Percentiles rank a stretch among this genome's conserved stretches.
phyloP scores from a whole-genome alignment of 1,140 invertebrate species.

The Ceratitis capitata region DNA sequence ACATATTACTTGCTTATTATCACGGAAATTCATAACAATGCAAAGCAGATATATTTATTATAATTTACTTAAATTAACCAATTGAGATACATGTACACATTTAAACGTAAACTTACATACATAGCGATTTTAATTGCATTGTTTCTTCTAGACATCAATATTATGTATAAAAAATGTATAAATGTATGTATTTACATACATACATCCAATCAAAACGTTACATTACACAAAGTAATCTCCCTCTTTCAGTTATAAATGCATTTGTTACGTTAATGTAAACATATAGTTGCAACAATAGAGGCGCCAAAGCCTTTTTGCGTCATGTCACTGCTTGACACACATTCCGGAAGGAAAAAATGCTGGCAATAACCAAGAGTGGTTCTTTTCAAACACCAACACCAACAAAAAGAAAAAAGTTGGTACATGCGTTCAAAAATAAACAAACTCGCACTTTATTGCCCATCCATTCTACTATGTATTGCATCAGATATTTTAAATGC shows the following conservation, averaged over 20 bases:
- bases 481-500: background rate
- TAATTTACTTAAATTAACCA: too few species aligned
- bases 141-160: too few species aligned
- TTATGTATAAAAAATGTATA: too few species aligned
- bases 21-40: too few species aligned
- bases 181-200: too few species aligned
- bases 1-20: too few species aligned
- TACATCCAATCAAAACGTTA: too few species aligned
- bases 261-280: background rate
- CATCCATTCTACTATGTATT: background rate
- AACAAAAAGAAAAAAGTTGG: too few species aligned
- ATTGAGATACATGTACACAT: too few species aligned
- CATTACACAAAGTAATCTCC: background rate
- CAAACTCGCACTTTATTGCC: background rate
- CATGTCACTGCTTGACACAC: constrained; percentile 23
- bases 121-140: too few species aligned
- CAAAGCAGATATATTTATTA: too few species aligned
- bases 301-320: constrained; percentile 11
- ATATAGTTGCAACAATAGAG: background rate
- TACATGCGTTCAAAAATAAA: background rate
- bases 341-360: constrained; percentile 5
- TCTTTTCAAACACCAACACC: constrained; percentile 7
- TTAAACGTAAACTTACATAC: too few species aligned
- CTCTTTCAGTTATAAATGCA: background rate
- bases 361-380: background rate